These are phyloP conservation scores for Archilochus colubris DNA, from an alignment of 2,113 vertebrate species.

Conservation along the genomic window DNA sequence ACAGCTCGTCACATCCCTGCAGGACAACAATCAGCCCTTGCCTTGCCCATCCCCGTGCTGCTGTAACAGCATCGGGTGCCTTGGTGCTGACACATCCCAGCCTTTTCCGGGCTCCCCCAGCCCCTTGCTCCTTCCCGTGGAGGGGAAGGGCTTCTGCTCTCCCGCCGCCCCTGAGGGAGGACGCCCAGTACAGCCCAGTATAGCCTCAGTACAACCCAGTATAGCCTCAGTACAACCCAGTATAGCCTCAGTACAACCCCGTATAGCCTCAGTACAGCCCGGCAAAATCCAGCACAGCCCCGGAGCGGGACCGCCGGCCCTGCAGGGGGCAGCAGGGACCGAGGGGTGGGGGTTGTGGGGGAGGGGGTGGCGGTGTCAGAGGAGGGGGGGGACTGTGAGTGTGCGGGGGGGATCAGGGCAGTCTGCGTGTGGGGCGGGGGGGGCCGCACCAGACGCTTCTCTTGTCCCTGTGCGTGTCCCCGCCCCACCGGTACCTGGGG, in stretches of 20 bases:
- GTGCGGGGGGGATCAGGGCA: too few species aligned
- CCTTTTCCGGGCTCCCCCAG: too few species aligned
- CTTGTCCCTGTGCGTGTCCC: too few species aligned
- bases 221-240: neutral
- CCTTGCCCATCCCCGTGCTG: neutral
- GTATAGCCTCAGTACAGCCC: too few species aligned
- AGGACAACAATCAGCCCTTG: neutral
- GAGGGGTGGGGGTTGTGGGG: too few species aligned
- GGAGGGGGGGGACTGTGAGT: neutral
- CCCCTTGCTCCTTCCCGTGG: too few species aligned
- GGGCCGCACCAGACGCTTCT: too few species aligned
- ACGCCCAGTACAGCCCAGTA: neutral
- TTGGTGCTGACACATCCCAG: neutral
- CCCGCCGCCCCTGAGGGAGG: too few species aligned
- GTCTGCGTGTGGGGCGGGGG: too few species aligned
- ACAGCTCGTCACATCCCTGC: neutral
- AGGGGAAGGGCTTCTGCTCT: neutral
- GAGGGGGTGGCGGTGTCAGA: fast-evolving
- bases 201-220: neutral
- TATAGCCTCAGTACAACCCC: too few species aligned
- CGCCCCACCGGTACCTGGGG: neutral
- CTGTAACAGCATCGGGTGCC: neutral
- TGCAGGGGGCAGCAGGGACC: neutral
- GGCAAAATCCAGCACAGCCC: neutral
- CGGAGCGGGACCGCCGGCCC: neutral